Percentiles rank a stretch among this genome's conserved stretches.
These are phyloP conservation scores for Tipula confusa DNA, from an alignment of 2,888 invertebrate genomes.

Conservation along the genomic window DNA sequence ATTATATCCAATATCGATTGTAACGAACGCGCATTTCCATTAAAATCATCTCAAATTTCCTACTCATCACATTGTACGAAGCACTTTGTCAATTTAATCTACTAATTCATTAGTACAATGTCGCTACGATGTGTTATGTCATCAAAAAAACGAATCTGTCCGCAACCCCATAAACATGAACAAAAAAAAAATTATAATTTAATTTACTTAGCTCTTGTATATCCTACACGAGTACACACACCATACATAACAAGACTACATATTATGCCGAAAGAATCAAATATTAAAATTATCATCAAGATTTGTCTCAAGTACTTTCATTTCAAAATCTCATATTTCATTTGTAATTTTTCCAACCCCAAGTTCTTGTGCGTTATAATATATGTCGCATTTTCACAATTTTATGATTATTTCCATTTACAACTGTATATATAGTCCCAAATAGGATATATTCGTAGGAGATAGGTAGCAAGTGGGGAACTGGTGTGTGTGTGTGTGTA, in stretches of 20 bases:
- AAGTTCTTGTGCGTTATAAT: not conserved
- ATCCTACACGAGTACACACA: not conserved
- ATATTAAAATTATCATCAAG: constrained; percentile 25
- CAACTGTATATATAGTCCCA: not conserved
- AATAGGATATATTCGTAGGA: not conserved
- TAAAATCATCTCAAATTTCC: not conserved
- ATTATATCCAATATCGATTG: not conserved
- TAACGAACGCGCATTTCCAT: not conserved
- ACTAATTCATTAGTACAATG: not conserved
- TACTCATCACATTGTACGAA: not conserved
- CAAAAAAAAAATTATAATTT: not conserved
- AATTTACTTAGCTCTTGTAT: not conserved
- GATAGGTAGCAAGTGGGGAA: not conserved
- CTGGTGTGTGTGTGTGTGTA: not conserved
- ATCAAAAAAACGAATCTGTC: not conserved
- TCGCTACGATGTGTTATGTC: not conserved
- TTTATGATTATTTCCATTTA: not conserved
- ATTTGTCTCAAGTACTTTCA: constrained; percentile 3
- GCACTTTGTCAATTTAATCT: not conserved
- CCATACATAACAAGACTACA: not conserved
- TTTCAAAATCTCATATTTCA: constrained; percentile 25
- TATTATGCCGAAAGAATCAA: constrained; percentile 8
- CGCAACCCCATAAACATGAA: not conserved
- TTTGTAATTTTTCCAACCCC: not conserved
- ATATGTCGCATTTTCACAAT: not conserved